Conservation (phyloP, 2,797 vertebrate genomes). For the Hoplostethus atlanticus region DNA sequence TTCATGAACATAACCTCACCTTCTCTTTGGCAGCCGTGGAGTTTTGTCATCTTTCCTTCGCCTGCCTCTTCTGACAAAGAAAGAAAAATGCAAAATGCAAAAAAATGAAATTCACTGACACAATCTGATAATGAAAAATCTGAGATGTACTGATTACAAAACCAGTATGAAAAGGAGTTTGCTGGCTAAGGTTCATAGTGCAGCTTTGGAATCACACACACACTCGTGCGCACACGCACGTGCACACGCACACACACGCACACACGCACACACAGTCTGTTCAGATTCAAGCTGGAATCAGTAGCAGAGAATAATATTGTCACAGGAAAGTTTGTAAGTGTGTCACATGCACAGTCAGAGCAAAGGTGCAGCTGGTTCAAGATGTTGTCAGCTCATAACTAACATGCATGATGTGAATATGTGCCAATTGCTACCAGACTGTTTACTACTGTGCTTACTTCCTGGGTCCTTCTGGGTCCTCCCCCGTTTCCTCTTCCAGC, state of each 20-base stretch:
- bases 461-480: constrained; percentile 92
- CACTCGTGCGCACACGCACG: too few species aligned
- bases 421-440: neutral
- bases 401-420: neutral
- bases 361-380: too few species aligned
- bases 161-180: neutral
- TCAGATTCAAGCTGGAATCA: neutral
- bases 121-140: too few species aligned
- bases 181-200: neutral
- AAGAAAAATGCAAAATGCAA: neutral
- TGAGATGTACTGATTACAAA: neutral
- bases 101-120: too few species aligned
- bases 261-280: too few species aligned
- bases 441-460: constrained; percentile 86
- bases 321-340: neutral
- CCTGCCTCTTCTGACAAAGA: constrained; percentile 90
- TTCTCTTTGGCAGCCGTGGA: constrained; percentile 94
- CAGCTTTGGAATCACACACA: neutral
- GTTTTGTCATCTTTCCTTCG: constrained; percentile 98
- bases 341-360: neutral
- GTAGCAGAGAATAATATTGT: neutral
- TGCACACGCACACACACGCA: too few species aligned
- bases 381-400: neutral
- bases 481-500: constrained; percentile 89
- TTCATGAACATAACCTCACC: constrained; percentile 78